Conservation (phyloP, 2,113 vertebrate genomes). For the Micronycteris hirsuta region DNA sequence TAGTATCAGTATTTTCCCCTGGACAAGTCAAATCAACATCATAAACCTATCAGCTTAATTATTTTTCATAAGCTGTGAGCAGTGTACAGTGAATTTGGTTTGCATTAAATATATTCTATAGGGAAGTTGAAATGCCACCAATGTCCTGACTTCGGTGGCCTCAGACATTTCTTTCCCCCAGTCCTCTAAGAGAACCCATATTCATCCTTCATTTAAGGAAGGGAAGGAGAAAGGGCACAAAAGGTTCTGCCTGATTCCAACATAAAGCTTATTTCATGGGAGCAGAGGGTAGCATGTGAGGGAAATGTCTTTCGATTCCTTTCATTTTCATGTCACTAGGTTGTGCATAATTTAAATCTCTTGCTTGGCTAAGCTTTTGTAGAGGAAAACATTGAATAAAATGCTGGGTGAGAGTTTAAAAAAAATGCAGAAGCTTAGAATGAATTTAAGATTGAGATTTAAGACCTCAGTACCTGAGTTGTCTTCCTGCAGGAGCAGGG, state of each 20-base stretch:
- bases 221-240: neutral
- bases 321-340: neutral
- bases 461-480: neutral
- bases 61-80: neutral
- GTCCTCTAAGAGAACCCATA: neutral
- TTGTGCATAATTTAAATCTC: slow-evolving; percentile 6
- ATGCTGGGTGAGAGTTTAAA: neutral
- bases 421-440: neutral
- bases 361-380: slow-evolving; percentile 12
- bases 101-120: neutral
- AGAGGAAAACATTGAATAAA: neutral
- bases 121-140: neutral
- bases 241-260: neutral
- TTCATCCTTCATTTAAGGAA: neutral
- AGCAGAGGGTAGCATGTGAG: neutral
- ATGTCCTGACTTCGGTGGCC: neutral
- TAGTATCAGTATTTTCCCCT: neutral
- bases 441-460: neutral
- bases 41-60: neutral
- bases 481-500: neutral
- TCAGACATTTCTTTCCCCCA: neutral
- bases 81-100: neutral
- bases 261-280: neutral
- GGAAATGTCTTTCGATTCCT: neutral
- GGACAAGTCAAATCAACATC: neutral